Evolutionary conservation across 2,888 invertebrate species (phyloP), one percentile per base, ranked within the genome.

Genomic region (Napeogenes inachia): DNA sequence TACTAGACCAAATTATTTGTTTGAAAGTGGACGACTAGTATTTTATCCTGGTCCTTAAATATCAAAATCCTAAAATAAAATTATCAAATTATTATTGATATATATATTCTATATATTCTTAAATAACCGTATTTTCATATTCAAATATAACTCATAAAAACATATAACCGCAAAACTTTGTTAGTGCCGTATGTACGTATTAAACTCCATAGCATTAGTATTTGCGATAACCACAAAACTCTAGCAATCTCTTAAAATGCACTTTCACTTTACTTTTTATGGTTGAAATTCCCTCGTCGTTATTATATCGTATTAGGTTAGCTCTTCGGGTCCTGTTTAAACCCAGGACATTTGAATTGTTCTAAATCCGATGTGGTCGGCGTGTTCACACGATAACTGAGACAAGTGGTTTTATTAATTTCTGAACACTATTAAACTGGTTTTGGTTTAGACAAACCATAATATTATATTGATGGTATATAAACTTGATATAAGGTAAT

Each of bases 341-440:
- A 65, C 63, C 68, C 71, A 72, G 74, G 73, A 69, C 60, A 64
- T 59, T 73, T 74, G 73, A 74, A 73, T 69, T 67, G 67, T 62
- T 66, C 62, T 66, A 67, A 70, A 63, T 67, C 66, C 63, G 62
- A 67, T 68, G 71, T 58, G 69, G 73, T 66, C 55, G 67, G 67
- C 68, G 64, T 60, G 54, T 60, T 64, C 58, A 67, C 61, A 58
- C 64, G 62, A 67, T 68, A 67, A 62, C 62, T 63, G 63, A 59
- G 63, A 66, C 66, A 69, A 67, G 65, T 69, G 62, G 66, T 59
- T 68, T 72, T 73, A 73, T 72, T 74, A 73, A 73, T 70, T 73
- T 68, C 66, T 54, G 67, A 66, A 70, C 64, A 66, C 59, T 65
- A 63, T 70, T 63, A 55, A 61, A 38, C 61, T 64, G 38, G 56